phyloP scores from a whole-genome alignment of 2,797 vertebrate species.

The Chanos chanos region DNA sequence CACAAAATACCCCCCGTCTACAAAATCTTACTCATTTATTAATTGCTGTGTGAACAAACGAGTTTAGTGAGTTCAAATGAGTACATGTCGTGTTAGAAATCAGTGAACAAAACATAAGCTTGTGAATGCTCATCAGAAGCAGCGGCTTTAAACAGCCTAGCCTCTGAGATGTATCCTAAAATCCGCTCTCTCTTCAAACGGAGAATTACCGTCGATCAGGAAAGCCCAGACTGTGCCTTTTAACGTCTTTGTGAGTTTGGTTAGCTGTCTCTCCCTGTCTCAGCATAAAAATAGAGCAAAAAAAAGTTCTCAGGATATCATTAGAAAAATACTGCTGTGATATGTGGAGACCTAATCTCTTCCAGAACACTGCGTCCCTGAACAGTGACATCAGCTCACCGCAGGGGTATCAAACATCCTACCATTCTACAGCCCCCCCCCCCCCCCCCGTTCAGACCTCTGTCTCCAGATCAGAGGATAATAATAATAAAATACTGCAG shows the following conservation, averaged over 20 bases:
- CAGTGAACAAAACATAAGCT: too few species aligned
- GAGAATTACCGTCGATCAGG: conserved; percentile 2
- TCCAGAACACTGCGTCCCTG: neutral
- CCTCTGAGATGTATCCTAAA: conserved; percentile 3
- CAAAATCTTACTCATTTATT: too few species aligned
- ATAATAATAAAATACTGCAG: too few species aligned
- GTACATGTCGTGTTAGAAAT: too few species aligned
- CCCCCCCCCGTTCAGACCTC: too few species aligned
- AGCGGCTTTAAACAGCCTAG: neutral
- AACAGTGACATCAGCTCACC: neutral
- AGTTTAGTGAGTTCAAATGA: too few species aligned
- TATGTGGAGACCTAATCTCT: neutral
- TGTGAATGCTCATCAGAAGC: too few species aligned
- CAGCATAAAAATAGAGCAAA: too few species aligned
- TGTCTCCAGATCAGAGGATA: too few species aligned
- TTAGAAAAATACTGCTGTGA: neutral
- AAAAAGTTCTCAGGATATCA: neutral
- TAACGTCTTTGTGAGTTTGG: neutral
- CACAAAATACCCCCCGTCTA: too few species aligned
- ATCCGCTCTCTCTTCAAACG: conserved; percentile 4
- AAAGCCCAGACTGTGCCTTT: neutral
- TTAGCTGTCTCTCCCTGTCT: neutral
- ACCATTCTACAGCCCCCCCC: too few species aligned
- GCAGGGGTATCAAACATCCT: neutral
- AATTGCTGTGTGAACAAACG: too few species aligned